These are phyloP conservation scores for Neomorphus geoffroyi DNA, from an alignment of 2,797 vertebrate species.

Conservation along the genomic window DNA sequence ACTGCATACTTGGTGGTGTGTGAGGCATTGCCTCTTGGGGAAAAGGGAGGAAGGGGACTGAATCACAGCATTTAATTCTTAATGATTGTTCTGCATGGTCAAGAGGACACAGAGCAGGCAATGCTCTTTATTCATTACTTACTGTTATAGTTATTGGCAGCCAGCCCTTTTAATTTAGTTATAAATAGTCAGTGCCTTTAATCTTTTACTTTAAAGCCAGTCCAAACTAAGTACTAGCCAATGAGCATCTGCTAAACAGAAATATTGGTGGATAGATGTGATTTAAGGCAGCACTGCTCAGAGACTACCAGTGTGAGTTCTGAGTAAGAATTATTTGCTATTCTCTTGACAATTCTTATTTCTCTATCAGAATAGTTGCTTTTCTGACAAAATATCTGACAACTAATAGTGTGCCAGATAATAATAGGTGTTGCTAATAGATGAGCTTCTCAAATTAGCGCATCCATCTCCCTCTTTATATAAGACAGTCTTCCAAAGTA, in stretches of 20 bases:
- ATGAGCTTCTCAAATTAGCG: slow-evolving; percentile 5
- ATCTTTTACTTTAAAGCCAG: slow-evolving; percentile 55
- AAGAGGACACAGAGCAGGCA: slow-evolving; percentile 61
- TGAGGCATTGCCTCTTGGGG: slow-evolving; percentile 53
- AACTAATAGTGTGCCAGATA: not conserved
- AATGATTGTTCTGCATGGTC: slow-evolving; percentile 66
- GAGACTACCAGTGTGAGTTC: not conserved
- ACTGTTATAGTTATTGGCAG: slow-evolving; percentile 59
- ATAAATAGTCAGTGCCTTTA: slow-evolving; percentile 63
- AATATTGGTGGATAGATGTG: not conserved
- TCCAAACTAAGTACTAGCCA: slow-evolving; percentile 42
- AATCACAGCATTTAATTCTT: slow-evolving; percentile 68
- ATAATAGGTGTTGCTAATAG: not conserved
- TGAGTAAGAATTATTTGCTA: not conserved
- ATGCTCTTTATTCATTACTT: slow-evolving; percentile 66
- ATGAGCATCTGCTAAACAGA: slow-evolving; percentile 40
- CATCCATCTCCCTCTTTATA: not conserved
- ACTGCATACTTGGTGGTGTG: slow-evolving; percentile 35
- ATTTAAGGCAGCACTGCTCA: not conserved
- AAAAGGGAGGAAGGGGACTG: slow-evolving; percentile 29
- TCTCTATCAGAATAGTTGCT: slow-evolving; percentile 7
- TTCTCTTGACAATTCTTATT: slow-evolving; percentile 21
- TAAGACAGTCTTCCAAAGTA: not conserved
- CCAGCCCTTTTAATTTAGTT: slow-evolving; percentile 64
- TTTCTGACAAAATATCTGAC: slow-evolving; percentile 25